Evolutionary conservation across 2,888 invertebrate species (phyloP).

Genomic region (Drosophila mulleri): DNA sequence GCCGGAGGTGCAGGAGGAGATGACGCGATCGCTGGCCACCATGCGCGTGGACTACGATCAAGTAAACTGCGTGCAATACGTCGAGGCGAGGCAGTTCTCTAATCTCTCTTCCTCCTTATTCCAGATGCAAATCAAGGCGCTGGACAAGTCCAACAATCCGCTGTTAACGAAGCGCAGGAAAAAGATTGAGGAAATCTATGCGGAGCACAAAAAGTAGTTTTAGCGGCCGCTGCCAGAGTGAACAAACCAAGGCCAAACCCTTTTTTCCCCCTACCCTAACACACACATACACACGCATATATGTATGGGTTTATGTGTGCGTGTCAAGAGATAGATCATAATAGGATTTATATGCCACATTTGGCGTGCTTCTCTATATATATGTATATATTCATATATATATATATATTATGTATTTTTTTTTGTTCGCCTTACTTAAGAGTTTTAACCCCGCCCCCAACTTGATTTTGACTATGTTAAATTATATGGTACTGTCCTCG

Average conservation of each 20-base stretch:
- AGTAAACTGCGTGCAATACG: conserved; percentile 81
- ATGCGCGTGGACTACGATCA: conserved; percentile 99
- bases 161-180: conserved; percentile 94
- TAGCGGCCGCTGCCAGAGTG: conserved; percentile 7
- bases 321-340: conserved; percentile 5
- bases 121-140: conserved; percentile 95
- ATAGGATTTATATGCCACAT: conserved; percentile 8
- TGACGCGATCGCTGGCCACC: conserved; percentile 98
- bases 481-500: conserved; percentile 10
- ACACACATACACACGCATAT: neutral
- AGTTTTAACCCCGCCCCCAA: conserved; percentile 12
- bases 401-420: conserved; percentile 1
- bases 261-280: neutral
- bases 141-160: conserved; percentile 97
- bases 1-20: conserved; percentile 99
- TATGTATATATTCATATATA: neutral
- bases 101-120: neutral
- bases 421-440: conserved; percentile 5
- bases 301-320: neutral
- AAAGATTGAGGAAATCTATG: conserved; percentile 81
- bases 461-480: conserved; percentile 34
- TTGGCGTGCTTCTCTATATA: conserved; percentile 8
- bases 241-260: conserved; percentile 42
- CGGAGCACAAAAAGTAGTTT: conserved; percentile 46
- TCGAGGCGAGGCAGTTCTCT: neutral